phyloP scores from a whole-genome alignment of 2,888 invertebrate genomes.

The Argyra leucocephala region DNA sequence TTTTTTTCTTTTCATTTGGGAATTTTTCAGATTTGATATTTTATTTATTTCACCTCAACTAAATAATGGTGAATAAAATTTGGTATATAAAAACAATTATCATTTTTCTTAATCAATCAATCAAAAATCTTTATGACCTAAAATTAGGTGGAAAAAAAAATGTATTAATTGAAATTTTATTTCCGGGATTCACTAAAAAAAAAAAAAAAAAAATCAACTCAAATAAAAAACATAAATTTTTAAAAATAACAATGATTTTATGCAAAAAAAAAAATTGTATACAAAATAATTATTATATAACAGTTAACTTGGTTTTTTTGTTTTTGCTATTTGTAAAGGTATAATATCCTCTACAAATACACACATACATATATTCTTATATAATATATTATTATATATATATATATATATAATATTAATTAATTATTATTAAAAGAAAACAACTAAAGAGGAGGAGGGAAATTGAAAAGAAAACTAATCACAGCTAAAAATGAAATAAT shows the following conservation, averaged over 20 bases:
- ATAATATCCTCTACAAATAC: neutral
- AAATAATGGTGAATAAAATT: too few relatives aligned
- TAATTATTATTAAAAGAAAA: neutral
- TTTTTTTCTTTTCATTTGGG: too few relatives aligned
- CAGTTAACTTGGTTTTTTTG: neutral
- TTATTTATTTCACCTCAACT: too few relatives aligned
- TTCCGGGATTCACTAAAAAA: too few relatives aligned
- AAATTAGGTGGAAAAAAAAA: too few relatives aligned
- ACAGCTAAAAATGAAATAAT: slow-evolving; percentile 5
- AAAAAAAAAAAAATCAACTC: too few relatives aligned
- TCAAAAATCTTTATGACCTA: too few relatives aligned
- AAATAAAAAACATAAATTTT: neutral
- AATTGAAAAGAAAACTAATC: neutral
- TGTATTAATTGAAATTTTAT: too few relatives aligned
- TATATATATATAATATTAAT: neutral
- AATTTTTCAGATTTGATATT: too few relatives aligned
- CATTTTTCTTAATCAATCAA: too few relatives aligned
- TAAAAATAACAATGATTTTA: neutral
- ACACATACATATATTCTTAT: neutral
- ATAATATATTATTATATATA: neutral
- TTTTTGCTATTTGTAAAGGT: neutral
- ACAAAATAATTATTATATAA: neutral
- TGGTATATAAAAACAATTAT: too few relatives aligned
- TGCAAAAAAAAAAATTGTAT: neutral
- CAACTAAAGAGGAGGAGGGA: too few relatives aligned